phyloP scores from a whole-genome alignment of 1,140 invertebrate species.

The Drosophila biarmipes region DNA sequence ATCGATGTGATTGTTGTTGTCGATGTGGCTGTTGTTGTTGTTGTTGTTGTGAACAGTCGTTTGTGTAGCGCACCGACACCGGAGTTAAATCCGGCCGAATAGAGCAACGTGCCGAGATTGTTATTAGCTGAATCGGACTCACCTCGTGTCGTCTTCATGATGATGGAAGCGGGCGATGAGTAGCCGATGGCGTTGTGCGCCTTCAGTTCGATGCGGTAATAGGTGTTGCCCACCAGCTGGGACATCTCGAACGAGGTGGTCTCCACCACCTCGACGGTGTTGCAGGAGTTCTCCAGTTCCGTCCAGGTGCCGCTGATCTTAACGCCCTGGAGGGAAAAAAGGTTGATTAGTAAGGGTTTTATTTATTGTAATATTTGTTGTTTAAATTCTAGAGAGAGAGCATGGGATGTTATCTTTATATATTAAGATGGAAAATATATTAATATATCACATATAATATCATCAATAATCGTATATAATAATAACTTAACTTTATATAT shows the following conservation, averaged over 20 bases:
- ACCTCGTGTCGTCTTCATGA: slow-evolving; percentile 94
- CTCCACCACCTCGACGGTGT: slow-evolving; percentile 86
- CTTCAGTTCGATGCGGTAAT: slow-evolving; percentile 92
- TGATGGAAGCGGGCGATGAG: slow-evolving; percentile 89
- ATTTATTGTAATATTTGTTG: too few species aligned
- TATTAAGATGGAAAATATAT: too few species aligned
- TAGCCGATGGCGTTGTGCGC: slow-evolving; percentile 94
- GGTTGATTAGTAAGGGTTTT: not conserved
- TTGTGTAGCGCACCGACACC: slow-evolving; percentile 82
- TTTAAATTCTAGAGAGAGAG: too few species aligned
- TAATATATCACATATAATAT: too few species aligned
- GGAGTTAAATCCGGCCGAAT: slow-evolving; percentile 83
- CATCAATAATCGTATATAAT: too few species aligned
- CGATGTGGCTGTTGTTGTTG: slow-evolving; percentile 69
- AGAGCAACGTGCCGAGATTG: slow-evolving; percentile 84
- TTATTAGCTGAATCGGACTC: slow-evolving; percentile 86
- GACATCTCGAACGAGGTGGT: slow-evolving; percentile 88
- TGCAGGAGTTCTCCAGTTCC: slow-evolving; percentile 86
- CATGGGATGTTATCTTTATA: too few species aligned
- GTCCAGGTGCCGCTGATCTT: slow-evolving; percentile 88
- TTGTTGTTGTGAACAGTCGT: slow-evolving; percentile 73
- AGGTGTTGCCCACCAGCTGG: slow-evolving; percentile 89
- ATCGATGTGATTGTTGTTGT: slow-evolving; percentile 64
- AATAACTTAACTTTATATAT: too few species aligned
- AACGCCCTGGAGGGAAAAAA: slow-evolving; percentile 84